Evolutionary conservation across 2,113 vertebrate species (phyloP).

Genomic region (Hydrochoerus hydrochaeris): DNA sequence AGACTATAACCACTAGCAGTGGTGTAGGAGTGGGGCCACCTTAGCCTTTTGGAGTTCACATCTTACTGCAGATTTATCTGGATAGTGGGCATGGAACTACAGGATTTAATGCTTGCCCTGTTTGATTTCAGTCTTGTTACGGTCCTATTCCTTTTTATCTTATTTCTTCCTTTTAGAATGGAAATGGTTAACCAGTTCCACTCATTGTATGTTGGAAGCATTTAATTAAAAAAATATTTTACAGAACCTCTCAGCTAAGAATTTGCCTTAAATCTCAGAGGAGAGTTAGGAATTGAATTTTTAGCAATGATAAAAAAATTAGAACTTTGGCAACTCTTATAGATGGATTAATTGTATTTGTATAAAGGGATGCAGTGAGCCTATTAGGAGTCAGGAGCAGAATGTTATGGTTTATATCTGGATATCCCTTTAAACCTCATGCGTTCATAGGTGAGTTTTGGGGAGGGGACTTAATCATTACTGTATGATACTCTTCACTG

Average conservation of each 20-base stretch:
- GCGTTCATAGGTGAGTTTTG: background rate
- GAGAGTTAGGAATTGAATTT: background rate
- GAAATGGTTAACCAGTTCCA: background rate
- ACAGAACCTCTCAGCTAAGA: background rate
- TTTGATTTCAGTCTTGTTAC: background rate
- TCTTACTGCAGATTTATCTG: background rate
- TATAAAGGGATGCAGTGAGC: background rate
- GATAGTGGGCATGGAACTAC: background rate
- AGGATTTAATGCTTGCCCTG: background rate
- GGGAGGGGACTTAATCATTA: background rate
- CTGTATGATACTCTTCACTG: background rate
- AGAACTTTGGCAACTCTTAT: background rate
- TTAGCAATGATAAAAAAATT: background rate
- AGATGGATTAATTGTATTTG: background rate
- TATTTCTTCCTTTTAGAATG: background rate
- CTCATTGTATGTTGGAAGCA: background rate
- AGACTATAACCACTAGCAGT: background rate
- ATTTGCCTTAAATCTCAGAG: background rate
- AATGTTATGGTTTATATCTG: background rate
- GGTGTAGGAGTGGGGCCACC: background rate
- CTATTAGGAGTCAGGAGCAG: background rate
- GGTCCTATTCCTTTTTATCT: background rate
- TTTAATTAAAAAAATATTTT: background rate
- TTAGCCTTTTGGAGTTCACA: background rate
- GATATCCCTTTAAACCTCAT: background rate